Evolutionary conservation across 2,888 invertebrate species (phyloP), one percentile per base, ranked within the genome.

Genomic region (Trichopoda pennipes): DNA sequence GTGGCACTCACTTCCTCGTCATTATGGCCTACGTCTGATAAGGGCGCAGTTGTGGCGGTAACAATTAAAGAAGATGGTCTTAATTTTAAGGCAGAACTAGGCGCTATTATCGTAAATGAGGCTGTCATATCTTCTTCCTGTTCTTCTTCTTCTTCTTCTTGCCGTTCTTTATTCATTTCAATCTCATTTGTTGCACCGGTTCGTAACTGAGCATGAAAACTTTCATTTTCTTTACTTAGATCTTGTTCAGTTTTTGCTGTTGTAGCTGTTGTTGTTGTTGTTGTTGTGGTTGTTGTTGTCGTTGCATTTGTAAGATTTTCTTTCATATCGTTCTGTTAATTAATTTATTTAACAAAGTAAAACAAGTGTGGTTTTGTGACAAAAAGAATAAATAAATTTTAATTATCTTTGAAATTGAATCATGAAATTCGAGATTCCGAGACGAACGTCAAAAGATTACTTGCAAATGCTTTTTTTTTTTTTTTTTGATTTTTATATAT

Each of bases 71-170:
- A 76, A 70, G 85, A 55, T 68, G 85, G 80, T 74, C 83, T 75
- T 1, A 76, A 55, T 14, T 84, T 78, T 28, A 80, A 79, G 32
- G 74, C 79, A 14, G 81, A 76, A 44, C 75, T 74, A 21, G 88
- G 88, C 21, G 90, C 85, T 21, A 87, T 82, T 38, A 90, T 85
- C 4, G 90, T 90, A 83, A 90, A 90, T 72, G 88, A 87, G 44
- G 90, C 90, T 64, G 87, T 89, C 64, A 90, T 87, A 81, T 89
- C 88, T 47, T 85, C 85, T 49, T 85, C 86, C 8, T 42, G 9
- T 16, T 84, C 86, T 56, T 84, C 85, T 19, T 84, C 86, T 56
- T 84, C 85, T 19, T 79, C 84, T 44, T 91, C 86, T 92, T 92
- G 55, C 35, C 88, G 38, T 63, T 80, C 51, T 56, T 73, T 23